phyloP scores from a whole-genome alignment of 1,140 invertebrate genomes.

The Saxidomus purpurata region DNA sequence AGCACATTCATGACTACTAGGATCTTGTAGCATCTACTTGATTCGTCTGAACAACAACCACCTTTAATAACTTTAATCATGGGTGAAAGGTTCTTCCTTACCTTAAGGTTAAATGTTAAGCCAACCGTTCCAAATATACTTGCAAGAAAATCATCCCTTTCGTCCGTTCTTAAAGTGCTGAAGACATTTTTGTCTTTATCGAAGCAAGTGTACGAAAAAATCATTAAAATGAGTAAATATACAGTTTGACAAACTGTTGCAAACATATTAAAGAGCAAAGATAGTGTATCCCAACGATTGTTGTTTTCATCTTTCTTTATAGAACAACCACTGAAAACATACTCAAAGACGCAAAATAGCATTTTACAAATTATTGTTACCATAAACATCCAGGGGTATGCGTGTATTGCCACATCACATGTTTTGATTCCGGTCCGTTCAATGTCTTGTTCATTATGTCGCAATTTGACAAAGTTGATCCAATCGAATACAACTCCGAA shows the following conservation, averaged over 20 bases:
- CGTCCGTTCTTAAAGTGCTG: neutral
- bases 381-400: neutral
- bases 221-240: neutral
- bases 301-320: neutral
- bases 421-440: neutral
- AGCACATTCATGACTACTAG: neutral
- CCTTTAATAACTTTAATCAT: neutral
- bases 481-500: too few relatives aligned
- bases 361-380: neutral
- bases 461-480: neutral
- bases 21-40: neutral
- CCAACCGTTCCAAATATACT: neutral
- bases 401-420: neutral
- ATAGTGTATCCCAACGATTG: neutral
- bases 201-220: neutral
- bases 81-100: neutral
- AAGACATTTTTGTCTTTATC: neutral
- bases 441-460: neutral
- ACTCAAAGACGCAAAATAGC: neutral
- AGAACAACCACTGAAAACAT: neutral
- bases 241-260: neutral
- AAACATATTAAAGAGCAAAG: neutral
- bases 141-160: neutral
- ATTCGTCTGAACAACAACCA: neutral
- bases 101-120: neutral